A percentile compares a stretch with the other conserved stretches of the same genome.
These are phyloP conservation scores for Paraescarpia echinospica DNA, from an alignment of 1,140 invertebrate genomes.

Conservation along the genomic window DNA sequence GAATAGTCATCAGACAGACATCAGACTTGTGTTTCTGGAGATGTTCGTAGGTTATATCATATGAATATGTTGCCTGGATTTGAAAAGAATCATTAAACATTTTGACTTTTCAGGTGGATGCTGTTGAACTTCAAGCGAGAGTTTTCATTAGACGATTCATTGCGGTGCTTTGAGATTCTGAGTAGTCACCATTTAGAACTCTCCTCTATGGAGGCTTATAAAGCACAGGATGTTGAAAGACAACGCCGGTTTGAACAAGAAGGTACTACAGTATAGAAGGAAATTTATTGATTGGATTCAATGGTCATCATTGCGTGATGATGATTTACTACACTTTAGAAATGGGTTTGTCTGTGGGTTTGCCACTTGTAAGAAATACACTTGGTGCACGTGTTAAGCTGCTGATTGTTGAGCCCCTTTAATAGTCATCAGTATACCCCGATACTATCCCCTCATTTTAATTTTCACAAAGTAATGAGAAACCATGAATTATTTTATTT, in stretches of 20 bases:
- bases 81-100: not conserved
- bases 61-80: too few relatives aligned
- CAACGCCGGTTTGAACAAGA: slow-evolving; percentile 49
- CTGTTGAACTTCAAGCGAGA: slow-evolving; percentile 54
- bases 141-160: slow-evolving; percentile 46
- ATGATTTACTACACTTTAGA: not conserved
- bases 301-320: not conserved
- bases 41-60: too few relatives aligned
- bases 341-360: too few relatives aligned
- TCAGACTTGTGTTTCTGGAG: too few relatives aligned
- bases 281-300: not conserved
- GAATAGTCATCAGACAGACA: too few relatives aligned
- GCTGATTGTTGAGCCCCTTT: too few relatives aligned
- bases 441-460: too few relatives aligned
- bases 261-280: slow-evolving; percentile 33
- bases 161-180: slow-evolving; percentile 55
- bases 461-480: too few relatives aligned
- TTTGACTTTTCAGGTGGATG: slow-evolving; percentile 46
- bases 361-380: too few relatives aligned
- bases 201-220: slow-evolving; percentile 48
- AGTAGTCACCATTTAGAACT: slow-evolving; percentile 54
- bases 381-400: too few relatives aligned
- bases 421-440: too few relatives aligned
- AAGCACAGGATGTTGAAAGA: slow-evolving; percentile 41
- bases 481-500: too few relatives aligned